These are phyloP conservation scores for Myathropa florea DNA, from an alignment of 2,888 invertebrate species.

Conservation along the genomic window DNA sequence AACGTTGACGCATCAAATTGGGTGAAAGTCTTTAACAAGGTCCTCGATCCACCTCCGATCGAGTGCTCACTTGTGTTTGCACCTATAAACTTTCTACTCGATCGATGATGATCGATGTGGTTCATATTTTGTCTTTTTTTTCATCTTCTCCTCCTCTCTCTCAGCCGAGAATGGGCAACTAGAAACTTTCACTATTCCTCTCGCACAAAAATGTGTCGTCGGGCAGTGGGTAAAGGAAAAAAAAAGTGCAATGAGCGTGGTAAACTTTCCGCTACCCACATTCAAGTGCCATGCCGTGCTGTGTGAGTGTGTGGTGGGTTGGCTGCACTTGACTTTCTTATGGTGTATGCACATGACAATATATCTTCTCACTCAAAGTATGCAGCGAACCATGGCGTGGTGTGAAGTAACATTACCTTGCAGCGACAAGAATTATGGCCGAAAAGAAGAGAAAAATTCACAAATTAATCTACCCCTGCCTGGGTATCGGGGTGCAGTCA, in stretches of 20 bases:
- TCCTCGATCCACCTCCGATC: slow-evolving; percentile 42
- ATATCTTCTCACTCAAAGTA: background rate
- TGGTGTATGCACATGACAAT: slow-evolving; percentile 35
- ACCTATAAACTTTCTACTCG: slow-evolving; percentile 59
- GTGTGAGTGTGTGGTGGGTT: slow-evolving; percentile 8
- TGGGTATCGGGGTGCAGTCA: slow-evolving; percentile 36
- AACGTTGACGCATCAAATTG: slow-evolving; percentile 37
- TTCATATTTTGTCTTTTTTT: too few species aligned
- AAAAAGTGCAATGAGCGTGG: slow-evolving; percentile 8
- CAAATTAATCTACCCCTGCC: slow-evolving; percentile 76
- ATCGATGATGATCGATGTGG: slow-evolving; percentile 53
- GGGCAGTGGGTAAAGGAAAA: background rate
- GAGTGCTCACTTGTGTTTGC: slow-evolving; percentile 33
- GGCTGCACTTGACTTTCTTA: slow-evolving; percentile 53
- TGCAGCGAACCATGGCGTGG: background rate
- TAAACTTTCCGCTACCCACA: slow-evolving; percentile 37
- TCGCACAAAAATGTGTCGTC: background rate
- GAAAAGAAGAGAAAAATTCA: slow-evolving; percentile 38
- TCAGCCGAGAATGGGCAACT: slow-evolving; percentile 50
- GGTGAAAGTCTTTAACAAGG: slow-evolving; percentile 58
- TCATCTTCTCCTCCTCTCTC: background rate
- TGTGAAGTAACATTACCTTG: slow-evolving; percentile 60
- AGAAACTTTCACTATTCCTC: slow-evolving; percentile 59
- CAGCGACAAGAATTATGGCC: slow-evolving; percentile 59
- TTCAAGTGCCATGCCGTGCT: slow-evolving; percentile 12